Evolutionary conservation across 2,888 invertebrate genomes (phyloP).

Genomic region (Callyntrura guangdongensis): DNA sequence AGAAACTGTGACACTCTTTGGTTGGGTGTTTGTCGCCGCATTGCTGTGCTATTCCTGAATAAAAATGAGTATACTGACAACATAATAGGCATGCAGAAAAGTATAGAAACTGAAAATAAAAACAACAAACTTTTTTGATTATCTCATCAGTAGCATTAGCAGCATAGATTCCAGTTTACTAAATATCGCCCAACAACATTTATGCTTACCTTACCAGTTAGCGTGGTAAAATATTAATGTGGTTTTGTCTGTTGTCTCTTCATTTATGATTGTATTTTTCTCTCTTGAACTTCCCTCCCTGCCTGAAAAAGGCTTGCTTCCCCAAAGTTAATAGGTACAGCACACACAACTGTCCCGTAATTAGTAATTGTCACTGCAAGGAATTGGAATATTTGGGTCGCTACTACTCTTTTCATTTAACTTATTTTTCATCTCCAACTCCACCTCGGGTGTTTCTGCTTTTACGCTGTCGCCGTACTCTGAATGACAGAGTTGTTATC

Average conservation of each 20-base stretch:
- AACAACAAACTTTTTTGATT: not conserved
- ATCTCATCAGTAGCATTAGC: not conserved
- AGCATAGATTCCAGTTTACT: not conserved
- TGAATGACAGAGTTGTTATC: too few species aligned
- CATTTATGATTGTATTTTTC: not conserved
- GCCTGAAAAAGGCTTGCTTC: not conserved
- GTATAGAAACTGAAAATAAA: too few species aligned
- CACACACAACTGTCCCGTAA: constrained; percentile 37
- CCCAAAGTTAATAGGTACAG: not conserved
- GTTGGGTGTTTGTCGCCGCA: not conserved
- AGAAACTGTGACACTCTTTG: constrained; percentile 7
- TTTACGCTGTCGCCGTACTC: too few species aligned
- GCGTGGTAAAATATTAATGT: not conserved
- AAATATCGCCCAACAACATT: not conserved
- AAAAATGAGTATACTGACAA: not conserved
- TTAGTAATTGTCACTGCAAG: constrained; percentile 52
- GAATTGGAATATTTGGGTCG: constrained; percentile 28
- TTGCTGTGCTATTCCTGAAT: not conserved
- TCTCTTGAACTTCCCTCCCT: not conserved
- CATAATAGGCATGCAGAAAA: too few species aligned
- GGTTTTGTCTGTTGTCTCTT: too few species aligned
- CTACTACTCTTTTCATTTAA: constrained; percentile 33
- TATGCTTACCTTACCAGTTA: not conserved
- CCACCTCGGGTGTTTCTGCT: not conserved
- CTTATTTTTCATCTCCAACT: not conserved